Percentiles rank a stretch among this genome's conserved stretches.
Evolutionary conservation across 1,140 invertebrate species (phyloP).

Genomic region (Gonatopus flavifemur): DNA sequence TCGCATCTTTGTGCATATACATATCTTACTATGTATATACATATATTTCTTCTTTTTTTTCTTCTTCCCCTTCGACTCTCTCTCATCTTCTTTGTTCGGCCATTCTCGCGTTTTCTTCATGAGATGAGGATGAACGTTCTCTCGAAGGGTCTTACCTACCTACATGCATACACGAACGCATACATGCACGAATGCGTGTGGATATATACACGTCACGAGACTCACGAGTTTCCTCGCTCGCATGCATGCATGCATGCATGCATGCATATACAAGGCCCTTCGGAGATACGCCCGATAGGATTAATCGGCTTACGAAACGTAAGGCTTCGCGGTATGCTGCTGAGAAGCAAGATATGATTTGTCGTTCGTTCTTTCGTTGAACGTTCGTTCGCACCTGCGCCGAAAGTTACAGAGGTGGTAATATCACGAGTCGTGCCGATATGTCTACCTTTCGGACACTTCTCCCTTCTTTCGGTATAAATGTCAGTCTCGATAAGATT

Average conservation of each 20-base stretch:
- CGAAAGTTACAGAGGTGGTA: constrained; percentile 12
- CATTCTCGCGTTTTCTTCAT: neutral
- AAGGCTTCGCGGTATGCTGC: constrained; percentile 10
- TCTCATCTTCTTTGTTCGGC: neutral
- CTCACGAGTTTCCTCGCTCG: constrained; percentile 9
- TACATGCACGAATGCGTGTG: constrained; percentile 2
- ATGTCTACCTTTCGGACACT: too few species aligned
- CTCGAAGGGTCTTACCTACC: constrained; percentile 2
- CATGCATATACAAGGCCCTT: constrained; percentile 4
- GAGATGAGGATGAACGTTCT: neutral
- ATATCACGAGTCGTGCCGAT: too few species aligned
- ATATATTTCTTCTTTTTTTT: constrained; percentile 9
- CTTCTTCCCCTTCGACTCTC: neutral
- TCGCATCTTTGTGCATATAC: too few species aligned
- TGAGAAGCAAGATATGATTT: constrained; percentile 25
- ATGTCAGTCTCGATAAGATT: too few species aligned
- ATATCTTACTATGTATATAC: neutral
- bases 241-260: constrained; percentile 19
- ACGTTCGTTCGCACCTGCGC: constrained; percentile 29
- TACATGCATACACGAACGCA: constrained; percentile 20
- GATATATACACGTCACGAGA: constrained; percentile 31
- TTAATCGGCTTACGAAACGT: constrained; percentile 34
- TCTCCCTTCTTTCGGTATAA: too few species aligned
- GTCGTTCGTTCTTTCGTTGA: constrained; percentile 29
- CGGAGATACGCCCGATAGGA: constrained; percentile 31